These are phyloP conservation scores for Neogale vison DNA, from an alignment of 2,113 vertebrate genomes.

Conservation along the genomic window DNA sequence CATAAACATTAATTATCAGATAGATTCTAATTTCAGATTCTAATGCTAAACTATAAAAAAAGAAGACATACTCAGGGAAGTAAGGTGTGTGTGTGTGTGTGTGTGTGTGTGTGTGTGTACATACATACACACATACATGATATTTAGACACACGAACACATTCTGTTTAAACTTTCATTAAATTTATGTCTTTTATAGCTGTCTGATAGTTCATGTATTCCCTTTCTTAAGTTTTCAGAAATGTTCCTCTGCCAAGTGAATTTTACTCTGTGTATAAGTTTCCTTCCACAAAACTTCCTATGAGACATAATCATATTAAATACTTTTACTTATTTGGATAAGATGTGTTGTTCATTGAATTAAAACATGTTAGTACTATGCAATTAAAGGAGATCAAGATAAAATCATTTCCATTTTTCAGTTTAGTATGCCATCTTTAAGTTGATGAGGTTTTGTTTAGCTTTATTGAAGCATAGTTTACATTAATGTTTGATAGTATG, in stretches of 20 bases:
- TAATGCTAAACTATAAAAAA: conserved; percentile 3
- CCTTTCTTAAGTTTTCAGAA: not conserved
- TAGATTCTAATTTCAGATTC: conserved; percentile 17
- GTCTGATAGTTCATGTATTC: not conserved
- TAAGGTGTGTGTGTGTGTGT: not conserved
- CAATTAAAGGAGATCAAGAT: not conserved
- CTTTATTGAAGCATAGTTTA: not conserved
- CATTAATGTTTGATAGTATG: not conserved
- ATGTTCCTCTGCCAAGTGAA: not conserved
- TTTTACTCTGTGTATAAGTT: not conserved
- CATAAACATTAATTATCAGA: not conserved
- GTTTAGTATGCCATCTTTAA: not conserved
- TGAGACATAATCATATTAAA: not conserved
- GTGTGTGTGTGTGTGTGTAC: not conserved
- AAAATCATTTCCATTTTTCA: not conserved
- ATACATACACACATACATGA: not conserved
- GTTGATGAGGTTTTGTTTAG: not conserved
- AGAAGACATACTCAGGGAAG: not conserved
- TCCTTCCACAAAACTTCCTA: not conserved
- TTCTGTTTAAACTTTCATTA: not conserved
- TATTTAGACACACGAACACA: not conserved
- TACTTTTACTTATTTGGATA: not conserved
- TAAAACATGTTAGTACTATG: not conserved
- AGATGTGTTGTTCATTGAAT: not conserved
- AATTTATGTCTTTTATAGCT: not conserved